A percentile compares a stretch with the other conserved stretches of the same genome.
These are phyloP conservation scores for Agrochola lota DNA, from an alignment of 2,888 invertebrate species.

Conservation along the genomic window DNA sequence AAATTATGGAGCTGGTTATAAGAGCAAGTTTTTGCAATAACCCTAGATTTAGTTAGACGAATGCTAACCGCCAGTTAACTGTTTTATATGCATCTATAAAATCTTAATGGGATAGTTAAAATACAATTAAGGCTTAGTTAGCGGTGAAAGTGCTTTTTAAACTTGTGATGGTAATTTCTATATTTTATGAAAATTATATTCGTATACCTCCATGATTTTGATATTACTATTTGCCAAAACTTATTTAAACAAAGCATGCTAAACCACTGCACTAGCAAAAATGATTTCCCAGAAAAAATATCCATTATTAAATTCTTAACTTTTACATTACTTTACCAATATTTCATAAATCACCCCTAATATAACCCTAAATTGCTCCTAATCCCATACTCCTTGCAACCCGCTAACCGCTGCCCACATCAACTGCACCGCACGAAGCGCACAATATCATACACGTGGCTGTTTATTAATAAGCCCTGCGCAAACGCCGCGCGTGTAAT, in stretches of 20 bases:
- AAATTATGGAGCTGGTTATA: slow-evolving; percentile 34
- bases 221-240: no score
- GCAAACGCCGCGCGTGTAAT: slow-evolving; percentile 84
- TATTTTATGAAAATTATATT: neutral
- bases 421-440: slow-evolving; percentile 66
- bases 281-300: no score
- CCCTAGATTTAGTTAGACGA: slow-evolving; percentile 31
- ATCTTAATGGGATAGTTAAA: slow-evolving; percentile 52
- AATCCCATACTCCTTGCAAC: neutral
- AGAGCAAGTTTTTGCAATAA: slow-evolving; percentile 43
- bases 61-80: slow-evolving; percentile 38
- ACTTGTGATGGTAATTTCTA: neutral
- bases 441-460: slow-evolving; percentile 84
- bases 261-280: no score
- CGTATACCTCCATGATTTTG: no score
- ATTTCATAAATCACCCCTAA: neutral
- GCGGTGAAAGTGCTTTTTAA: slow-evolving; percentile 11
- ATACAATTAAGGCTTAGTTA: slow-evolving; percentile 42
- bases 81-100: slow-evolving; percentile 55
- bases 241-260: no score
- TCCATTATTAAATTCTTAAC: no score
- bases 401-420: slow-evolving; percentile 62
- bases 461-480: slow-evolving; percentile 86
- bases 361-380: neutral
- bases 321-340: neutral